Percentiles rank a stretch among this genome's conserved stretches.
Conservation (phyloP, 2,797 vertebrate species). For the Echeneis naucrates region DNA sequence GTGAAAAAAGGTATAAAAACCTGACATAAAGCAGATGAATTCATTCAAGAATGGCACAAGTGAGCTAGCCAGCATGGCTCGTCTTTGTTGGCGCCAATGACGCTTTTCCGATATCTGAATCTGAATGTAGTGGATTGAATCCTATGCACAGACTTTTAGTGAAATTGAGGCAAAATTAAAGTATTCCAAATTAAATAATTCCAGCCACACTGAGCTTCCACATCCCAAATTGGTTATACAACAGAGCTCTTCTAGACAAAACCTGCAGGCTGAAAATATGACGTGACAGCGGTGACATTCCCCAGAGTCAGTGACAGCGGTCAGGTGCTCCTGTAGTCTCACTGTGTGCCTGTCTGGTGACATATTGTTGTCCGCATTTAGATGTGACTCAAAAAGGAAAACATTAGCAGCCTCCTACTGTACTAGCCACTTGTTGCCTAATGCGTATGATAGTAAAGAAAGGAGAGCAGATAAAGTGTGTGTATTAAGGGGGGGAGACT, state of each 20-base stretch:
- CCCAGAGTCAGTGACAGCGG: conserved; percentile 34
- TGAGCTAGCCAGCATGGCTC: background rate
- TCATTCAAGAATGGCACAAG: background rate
- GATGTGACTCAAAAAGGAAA: conserved; percentile 83
- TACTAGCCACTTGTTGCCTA: conserved; percentile 52
- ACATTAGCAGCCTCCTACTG: conserved; percentile 70
- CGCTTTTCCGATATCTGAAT: background rate
- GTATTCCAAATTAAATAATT: background rate
- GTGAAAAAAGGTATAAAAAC: too few species aligned
- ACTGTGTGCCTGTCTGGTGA: conserved; percentile 70
- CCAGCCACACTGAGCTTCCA: background rate
- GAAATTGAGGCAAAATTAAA: background rate
- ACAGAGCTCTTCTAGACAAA: background rate
- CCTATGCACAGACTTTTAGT: background rate
- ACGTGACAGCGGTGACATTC: conserved; percentile 34
- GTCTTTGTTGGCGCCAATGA: conserved; percentile 5
- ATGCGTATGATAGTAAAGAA: conserved; percentile 56
- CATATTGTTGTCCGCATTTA: conserved; percentile 81
- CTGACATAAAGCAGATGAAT: too few species aligned
- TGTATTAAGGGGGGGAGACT: background rate
- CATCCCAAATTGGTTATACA: background rate
- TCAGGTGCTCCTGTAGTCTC: conserved; percentile 64
- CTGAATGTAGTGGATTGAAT: background rate
- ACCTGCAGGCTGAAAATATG: background rate
- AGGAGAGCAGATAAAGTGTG: conserved; percentile 38